Conservation (phyloP, 2,113 vertebrate species). For the Dicentrarchus labrax region DNA sequence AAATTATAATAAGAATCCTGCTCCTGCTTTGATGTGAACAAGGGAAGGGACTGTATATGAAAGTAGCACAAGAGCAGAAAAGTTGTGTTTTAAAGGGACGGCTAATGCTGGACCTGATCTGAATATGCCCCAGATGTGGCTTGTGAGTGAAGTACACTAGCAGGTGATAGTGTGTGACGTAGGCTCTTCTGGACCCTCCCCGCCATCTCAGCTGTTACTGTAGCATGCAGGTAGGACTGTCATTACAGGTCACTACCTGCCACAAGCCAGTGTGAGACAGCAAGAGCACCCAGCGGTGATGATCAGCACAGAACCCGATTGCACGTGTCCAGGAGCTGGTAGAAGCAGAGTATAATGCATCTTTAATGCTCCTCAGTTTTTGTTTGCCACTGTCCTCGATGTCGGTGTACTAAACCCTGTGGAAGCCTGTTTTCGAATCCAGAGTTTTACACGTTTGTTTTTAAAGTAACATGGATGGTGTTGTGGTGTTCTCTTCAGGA, state of each 20-base stretch:
- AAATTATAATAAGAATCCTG: conserved; percentile 26
- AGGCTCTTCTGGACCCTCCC: conserved; percentile 44
- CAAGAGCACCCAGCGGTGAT: conserved; percentile 44
- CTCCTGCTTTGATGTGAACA: conserved; percentile 50
- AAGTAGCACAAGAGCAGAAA: conserved; percentile 63
- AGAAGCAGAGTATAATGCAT: conserved; percentile 55
- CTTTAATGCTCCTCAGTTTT: conserved; percentile 49
- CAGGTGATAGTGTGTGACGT: conserved; percentile 9
- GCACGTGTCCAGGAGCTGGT: conserved; percentile 62
- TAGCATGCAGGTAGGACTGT: conserved; percentile 74
- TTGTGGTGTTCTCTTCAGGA: conserved; percentile 41
- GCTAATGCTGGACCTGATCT: conserved; percentile 4
- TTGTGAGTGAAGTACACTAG: conserved; percentile 26
- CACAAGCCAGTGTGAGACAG: conserved; percentile 60
- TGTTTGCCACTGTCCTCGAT: conserved; percentile 57
- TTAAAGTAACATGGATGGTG: conserved; percentile 37
- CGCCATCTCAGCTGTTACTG: conserved; percentile 66
- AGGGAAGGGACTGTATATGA: conserved; percentile 27
- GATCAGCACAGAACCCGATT: conserved; percentile 68
- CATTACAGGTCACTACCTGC: conserved; percentile 39
- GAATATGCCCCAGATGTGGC: conserved; percentile 27
- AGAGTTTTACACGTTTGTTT: conserved; percentile 50
- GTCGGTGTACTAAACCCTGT: conserved; percentile 56
- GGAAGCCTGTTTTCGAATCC: conserved; percentile 50
- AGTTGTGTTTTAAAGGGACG: conserved; percentile 32